Base-by-base conservation (phyloP, 2,888 invertebrate genomes). In the Temnothorax ravouxi region DNA sequence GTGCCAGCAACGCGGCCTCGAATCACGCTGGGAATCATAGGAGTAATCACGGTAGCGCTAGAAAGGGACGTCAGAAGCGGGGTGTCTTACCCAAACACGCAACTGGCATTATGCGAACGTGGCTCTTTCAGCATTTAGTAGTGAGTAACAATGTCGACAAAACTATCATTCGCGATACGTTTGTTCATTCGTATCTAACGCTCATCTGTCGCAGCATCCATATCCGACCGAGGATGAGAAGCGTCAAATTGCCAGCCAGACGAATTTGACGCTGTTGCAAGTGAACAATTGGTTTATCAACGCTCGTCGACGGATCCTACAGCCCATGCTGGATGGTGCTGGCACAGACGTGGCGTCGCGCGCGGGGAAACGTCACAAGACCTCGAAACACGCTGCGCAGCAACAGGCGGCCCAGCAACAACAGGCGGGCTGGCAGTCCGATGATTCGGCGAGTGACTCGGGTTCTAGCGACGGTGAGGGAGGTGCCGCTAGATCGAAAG, bases 181-280 rank as follows among this genome's bases (percentile, higher is more conserved):
- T 34, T 34, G 34, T 34, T 13, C 34, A 25, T 15, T 61, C n/a
- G 44, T n/a, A 75, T 80, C 21, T 64, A 44, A 52, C 44, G 47
- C 47, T 0, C 47, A 3, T 77, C 41, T 62, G 38, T 64, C 94
- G 0, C 95, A 99, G 98, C 99, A 99, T 95, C 99, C 99, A 0
- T 99, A 99, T 94, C 99, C 99, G 0, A 98, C 98, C 72, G 99
- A 99, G 95, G 99, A 99, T 93, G 98, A 99, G 94, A 99, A 99
- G 95, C 96, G 98, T 50, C 97, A 98, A 87, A 97, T 99, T 85
- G 98, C 98, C 2, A 97, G 97, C 41, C 98, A 98, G 95, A 99
- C 99, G 52, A 97, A 98, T 92, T 96, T 99, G 82, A 98, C 98
- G 0, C 95, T 98, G 74, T 96, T 98, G 64, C 98, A 98, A 95